Evolutionary conservation across 2,888 invertebrate genomes (phyloP).

Genomic region (Pandemis heparana): DNA sequence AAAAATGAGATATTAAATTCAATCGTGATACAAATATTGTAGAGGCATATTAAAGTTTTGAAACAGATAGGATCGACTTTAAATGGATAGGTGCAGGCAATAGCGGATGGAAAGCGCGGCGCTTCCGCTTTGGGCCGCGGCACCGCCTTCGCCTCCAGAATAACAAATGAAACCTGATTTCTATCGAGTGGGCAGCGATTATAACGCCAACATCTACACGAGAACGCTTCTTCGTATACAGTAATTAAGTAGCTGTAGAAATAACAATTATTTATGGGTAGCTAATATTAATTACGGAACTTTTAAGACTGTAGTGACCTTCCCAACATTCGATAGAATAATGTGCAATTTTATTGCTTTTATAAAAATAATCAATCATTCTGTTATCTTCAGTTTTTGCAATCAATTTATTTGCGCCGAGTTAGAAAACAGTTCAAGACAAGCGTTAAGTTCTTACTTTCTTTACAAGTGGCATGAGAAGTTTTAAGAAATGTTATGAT

Average conservation of each 20-base stretch:
- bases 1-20: background rate
- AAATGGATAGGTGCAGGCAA: slow-evolving; percentile 68
- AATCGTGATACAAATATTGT: background rate
- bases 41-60: slow-evolving; percentile 20
- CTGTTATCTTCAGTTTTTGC: background rate
- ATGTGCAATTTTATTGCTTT: background rate
- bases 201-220: slow-evolving; percentile 61
- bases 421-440: too few species aligned
- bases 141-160: slow-evolving; percentile 81
- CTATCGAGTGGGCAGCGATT: slow-evolving; percentile 77
- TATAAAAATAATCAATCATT: background rate
- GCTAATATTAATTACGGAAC: background rate
- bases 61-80: slow-evolving; percentile 62
- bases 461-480: background rate
- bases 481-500: slow-evolving; percentile 16
- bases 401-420: background rate
- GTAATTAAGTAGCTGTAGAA: slow-evolving; percentile 49
- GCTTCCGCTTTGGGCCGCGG: slow-evolving; percentile 74
- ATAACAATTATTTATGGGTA: slow-evolving; percentile 50
- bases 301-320: background rate
- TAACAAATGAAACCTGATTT: slow-evolving; percentile 85
- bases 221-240: slow-evolving; percentile 53
- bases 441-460: too few species aligned
- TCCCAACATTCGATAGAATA: background rate
- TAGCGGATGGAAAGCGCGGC: slow-evolving; percentile 82